A percentile compares a stretch with the other conserved stretches of the same genome.
Conservation (phyloP, 92 coral and sea anemone genomes). For the Virgularia gustaviana region DNA sequence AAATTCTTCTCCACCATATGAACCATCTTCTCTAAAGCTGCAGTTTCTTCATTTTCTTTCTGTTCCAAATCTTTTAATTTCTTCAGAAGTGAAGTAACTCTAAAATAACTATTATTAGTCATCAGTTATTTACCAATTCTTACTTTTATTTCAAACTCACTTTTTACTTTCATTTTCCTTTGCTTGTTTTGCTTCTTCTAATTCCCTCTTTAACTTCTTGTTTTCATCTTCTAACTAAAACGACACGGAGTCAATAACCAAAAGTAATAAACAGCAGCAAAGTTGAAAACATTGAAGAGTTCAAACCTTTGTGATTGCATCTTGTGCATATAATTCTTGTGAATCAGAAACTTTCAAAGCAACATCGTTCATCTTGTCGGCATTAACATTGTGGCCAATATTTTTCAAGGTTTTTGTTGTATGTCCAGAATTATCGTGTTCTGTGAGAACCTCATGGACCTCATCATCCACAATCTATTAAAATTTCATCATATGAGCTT, state of each 20-base stretch:
- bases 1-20: constrained; percentile 94
- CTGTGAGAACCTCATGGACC: constrained; percentile 69
- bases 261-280: neutral
- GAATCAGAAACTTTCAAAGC: too few relatives aligned
- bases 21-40: constrained; percentile 96
- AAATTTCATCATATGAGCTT: neutral
- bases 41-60: constrained; percentile 94
- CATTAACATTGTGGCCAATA: too few relatives aligned
- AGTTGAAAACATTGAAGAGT: neutral
- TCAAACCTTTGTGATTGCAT: neutral
- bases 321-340: too few relatives aligned
- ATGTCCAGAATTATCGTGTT: too few relatives aligned
- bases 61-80: constrained; percentile 78
- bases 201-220: constrained; percentile 58
- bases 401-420: too few relatives aligned
- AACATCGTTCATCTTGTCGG: too few relatives aligned
- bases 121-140: neutral
- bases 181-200: constrained; percentile 52
- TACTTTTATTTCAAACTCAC: constrained; percentile 30
- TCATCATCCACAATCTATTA: constrained; percentile 75
- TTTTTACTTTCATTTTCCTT: constrained; percentile 67
- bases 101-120: too few relatives aligned
- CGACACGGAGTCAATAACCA: neutral
- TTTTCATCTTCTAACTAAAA: constrained; percentile 76
- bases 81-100: constrained; percentile 67